Evolutionary conservation across 2,888 invertebrate species (phyloP).

Genomic region (Drosophila maculinotata): DNA sequence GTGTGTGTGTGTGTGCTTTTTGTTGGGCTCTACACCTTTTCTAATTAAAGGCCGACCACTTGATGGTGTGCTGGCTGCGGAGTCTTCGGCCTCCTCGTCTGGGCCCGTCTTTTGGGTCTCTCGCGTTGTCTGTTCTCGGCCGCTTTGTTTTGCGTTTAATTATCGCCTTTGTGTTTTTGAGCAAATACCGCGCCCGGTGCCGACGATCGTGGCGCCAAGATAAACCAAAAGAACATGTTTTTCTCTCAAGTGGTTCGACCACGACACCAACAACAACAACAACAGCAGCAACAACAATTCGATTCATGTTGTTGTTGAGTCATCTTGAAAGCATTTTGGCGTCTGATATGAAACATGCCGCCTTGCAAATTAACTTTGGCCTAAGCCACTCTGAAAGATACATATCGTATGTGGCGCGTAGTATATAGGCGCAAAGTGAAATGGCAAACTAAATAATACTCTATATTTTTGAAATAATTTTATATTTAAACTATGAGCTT

Average conservation of each 20-base stretch:
- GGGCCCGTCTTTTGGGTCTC: conserved; percentile 8
- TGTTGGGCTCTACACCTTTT: conserved; percentile 65
- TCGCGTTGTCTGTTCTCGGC: conserved; percentile 53
- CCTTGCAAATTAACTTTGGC: conserved; percentile 76
- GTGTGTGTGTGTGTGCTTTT: conserved; percentile 8
- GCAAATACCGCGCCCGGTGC: conserved; percentile 69
- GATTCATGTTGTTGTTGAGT: conserved; percentile 68
- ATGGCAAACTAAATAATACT: conserved; percentile 12
- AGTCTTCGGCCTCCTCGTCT: conserved; percentile 9
- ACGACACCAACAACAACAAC: conserved; percentile 50
- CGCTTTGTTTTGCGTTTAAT: conserved; percentile 76
- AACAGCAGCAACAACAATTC: conserved; percentile 18
- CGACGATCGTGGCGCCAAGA: conserved; percentile 78
- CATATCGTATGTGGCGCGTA: conserved; percentile 39
- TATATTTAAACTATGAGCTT: no score
- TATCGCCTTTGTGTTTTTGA: conserved; percentile 75
- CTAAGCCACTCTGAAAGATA: conserved; percentile 66
- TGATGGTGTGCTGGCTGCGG: conserved; percentile 46
- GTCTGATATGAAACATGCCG: conserved; percentile 75
- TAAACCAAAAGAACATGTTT: conserved; percentile 77
- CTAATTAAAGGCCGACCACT: conserved; percentile 71
- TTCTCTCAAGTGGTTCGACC: conserved; percentile 70
- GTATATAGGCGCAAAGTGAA: conserved; percentile 28
- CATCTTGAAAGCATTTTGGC: conserved; percentile 72
- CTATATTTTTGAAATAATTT: background rate